Evolutionary conservation across 2,113 vertebrate species (phyloP).

Genomic region (Xiphophorus hellerii): DNA sequence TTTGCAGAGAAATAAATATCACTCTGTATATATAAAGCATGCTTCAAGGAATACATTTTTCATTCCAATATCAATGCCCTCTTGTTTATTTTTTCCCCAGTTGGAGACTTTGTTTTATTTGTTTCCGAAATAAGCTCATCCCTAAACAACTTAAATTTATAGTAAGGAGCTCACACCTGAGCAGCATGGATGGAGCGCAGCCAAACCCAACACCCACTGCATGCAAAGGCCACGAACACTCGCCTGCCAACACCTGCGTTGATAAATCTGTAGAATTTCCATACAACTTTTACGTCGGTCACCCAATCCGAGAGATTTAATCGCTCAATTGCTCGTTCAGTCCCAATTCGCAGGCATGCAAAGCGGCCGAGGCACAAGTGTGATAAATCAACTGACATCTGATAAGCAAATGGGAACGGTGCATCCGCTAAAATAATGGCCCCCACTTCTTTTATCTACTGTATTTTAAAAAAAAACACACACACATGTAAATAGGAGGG

Average conservation of each 20-base stretch:
- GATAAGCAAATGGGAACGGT: slow-evolving; percentile 59
- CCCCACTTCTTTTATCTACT: slow-evolving; percentile 28
- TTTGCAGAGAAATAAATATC: too few species aligned
- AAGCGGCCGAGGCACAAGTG: slow-evolving; percentile 28
- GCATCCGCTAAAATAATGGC: slow-evolving; percentile 11
- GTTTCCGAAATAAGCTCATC: background rate
- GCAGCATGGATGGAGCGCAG: slow-evolving; percentile 12
- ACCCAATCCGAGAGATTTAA: slow-evolving; percentile 47
- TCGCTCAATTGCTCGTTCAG: slow-evolving; percentile 13
- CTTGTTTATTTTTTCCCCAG: background rate
- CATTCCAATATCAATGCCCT: background rate
- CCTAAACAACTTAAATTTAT: background rate
- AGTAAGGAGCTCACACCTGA: background rate
- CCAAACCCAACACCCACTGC: background rate
- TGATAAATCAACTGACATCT: slow-evolving; percentile 66
- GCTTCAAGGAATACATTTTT: background rate
- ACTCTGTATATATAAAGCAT: too few species aligned
- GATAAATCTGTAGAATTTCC: slow-evolving; percentile 40
- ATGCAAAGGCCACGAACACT: slow-evolving; percentile 15
- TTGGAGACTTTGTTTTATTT: background rate
- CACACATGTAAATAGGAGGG: slow-evolving; percentile 28
- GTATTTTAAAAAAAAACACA: slow-evolving; percentile 42
- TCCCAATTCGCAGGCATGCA: slow-evolving; percentile 37
- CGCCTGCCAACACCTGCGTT: slow-evolving; percentile 10
- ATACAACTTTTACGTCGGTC: slow-evolving; percentile 10